Percentiles rank a stretch among this genome's conserved stretches.
Evolutionary conservation across 2,888 invertebrate species (phyloP).

Genomic region (Mongoloraphidia duomilia): DNA sequence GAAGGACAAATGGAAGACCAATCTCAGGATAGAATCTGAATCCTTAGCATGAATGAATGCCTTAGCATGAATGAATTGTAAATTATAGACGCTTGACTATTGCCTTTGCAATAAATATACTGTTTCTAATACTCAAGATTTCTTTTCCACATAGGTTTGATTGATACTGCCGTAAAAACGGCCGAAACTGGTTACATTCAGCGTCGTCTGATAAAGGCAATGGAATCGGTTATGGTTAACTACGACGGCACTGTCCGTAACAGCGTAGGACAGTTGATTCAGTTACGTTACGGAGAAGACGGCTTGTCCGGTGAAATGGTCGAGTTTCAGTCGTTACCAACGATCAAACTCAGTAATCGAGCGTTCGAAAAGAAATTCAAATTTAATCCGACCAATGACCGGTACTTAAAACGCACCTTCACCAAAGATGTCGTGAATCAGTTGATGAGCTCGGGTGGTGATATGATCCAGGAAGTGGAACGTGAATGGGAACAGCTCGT

Average conservation of each 20-base stretch:
- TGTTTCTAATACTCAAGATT: too few species aligned
- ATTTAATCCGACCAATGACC: constrained; percentile 91
- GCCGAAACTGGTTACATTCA: constrained; percentile 99
- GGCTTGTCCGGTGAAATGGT: constrained; percentile 94
- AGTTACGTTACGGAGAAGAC: constrained; percentile 95
- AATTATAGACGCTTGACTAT: too few species aligned
- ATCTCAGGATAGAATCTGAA: too few species aligned
- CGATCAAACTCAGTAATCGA: constrained; percentile 86
- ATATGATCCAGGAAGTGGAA: constrained; percentile 82
- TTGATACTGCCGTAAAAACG: constrained; percentile 99
- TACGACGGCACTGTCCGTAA: constrained; percentile 99
- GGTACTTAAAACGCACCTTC: constrained; percentile 76
- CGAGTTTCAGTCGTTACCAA: constrained; percentile 90
- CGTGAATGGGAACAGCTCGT: constrained; percentile 90
- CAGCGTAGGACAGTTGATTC: constrained; percentile 86
- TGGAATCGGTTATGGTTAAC: constrained; percentile 99
- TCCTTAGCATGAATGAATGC: too few species aligned
- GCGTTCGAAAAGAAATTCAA: constrained; percentile 93
- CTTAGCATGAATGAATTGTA: too few species aligned
- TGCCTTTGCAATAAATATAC: too few species aligned
- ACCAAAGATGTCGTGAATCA: constrained; percentile 91
- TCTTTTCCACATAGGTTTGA: constrained; percentile 47
- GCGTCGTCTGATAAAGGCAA: constrained; percentile 98
- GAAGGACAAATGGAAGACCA: too few species aligned
- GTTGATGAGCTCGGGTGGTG: constrained; percentile 80